Conservation (phyloP, 2,888 invertebrate species). For the Tetragonula carbonaria region DNA sequence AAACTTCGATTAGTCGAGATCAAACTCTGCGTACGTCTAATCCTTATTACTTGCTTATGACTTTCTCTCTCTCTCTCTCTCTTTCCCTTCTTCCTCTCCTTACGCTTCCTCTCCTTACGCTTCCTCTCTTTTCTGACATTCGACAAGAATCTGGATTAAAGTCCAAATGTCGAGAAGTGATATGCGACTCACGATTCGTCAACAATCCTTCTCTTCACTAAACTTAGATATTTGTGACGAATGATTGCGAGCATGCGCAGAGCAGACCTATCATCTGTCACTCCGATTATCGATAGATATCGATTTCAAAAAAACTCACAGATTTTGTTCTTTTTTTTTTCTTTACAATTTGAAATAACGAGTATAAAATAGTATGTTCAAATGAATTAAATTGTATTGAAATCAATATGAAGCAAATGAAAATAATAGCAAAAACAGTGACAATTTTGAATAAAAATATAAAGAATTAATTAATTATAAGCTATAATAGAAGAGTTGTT, state of each 20-base stretch:
- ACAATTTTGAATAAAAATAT: background rate
- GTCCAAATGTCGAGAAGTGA: conserved; percentile 5
- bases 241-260: background rate
- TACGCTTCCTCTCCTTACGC: background rate
- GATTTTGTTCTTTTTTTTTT: background rate
- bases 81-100: conserved; percentile 8
- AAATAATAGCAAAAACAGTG: background rate
- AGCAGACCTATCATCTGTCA: background rate
- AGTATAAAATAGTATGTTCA: background rate
- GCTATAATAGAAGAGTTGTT: background rate
- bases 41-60: conserved; percentile 63
- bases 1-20: conserved; percentile 68
- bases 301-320: background rate
- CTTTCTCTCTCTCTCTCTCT: background rate
- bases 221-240: background rate
- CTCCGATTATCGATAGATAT: no score
- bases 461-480: background rate
- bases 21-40: conserved; percentile 63
- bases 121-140: background rate
- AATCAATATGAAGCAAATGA: background rate
- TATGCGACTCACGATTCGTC: background rate
- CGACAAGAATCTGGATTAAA: conserved; percentile 21
- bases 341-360: background rate
- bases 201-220: background rate
- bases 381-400: background rate